Percentiles rank a stretch among this genome's conserved stretches.
These are phyloP conservation scores for Antedon mediterranea DNA, from an alignment of 53 echinoderm and acorn worm genomes.

Conservation along the genomic window DNA sequence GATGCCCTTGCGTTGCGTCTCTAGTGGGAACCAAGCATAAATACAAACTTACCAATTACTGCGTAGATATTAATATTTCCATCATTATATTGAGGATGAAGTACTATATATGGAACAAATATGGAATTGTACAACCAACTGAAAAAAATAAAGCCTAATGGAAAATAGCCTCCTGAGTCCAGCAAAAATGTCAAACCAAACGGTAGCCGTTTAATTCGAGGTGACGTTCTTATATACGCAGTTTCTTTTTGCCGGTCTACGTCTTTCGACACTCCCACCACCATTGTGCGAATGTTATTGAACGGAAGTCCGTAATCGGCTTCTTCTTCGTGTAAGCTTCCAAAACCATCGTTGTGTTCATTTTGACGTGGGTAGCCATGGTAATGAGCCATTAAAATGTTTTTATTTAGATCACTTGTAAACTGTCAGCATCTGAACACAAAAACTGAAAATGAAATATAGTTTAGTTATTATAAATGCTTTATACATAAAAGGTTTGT, in stretches of 20 bases:
- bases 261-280: conserved; percentile 1
- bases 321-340: neutral
- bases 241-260: conserved; percentile 20
- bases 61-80: conserved; percentile 22
- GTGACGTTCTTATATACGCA: conserved; percentile 27
- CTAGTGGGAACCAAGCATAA: too few species aligned
- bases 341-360: neutral
- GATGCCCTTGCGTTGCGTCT: too few species aligned
- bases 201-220: conserved; percentile 40
- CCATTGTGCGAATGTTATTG: neutral
- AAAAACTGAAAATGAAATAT: too few species aligned
- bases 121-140: conserved; percentile 55
- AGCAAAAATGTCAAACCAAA: conserved; percentile 45
- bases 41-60: conserved; percentile 35
- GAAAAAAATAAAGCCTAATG: conserved; percentile 39
- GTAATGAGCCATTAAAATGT: neutral
- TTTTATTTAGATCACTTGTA: too few species aligned
- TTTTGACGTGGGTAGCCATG: neutral
- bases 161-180: conserved; percentile 40
- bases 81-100: conserved; percentile 46
- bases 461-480: too few species aligned
- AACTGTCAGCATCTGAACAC: too few species aligned
- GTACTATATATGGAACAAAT: conserved; percentile 43
- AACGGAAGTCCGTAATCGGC: neutral
- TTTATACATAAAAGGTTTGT: too few species aligned